Base-by-base conservation (phyloP, 1,140 invertebrate species). In the Papilio polytes region DNA sequence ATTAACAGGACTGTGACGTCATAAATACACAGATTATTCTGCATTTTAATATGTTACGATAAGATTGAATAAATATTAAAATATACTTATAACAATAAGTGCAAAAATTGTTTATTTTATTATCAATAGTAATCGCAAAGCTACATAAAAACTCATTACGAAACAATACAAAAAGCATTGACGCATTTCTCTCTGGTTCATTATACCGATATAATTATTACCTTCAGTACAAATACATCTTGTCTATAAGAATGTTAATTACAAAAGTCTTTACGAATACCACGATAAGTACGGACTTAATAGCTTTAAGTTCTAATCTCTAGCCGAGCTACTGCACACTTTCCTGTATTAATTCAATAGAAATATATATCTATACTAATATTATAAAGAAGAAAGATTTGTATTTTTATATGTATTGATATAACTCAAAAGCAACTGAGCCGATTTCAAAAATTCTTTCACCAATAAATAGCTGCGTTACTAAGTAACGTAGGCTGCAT, bases 221-320 rank as follows among this genome's bases (percentile, higher is more conserved):
- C 80, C 84, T 84, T 83, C 85, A 44, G 80, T 74, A 74, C 73
- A 82, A 79, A 80, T 74, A 74, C 79, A 73, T 78, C 78, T 59
- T 82, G 81, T 81, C 82, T 83, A 86, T 88, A 87, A 89, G 90
- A 93, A 93, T 93, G 92, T 93, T 93, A 92, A 93, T 92, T 93
- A 88, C 89, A 79, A 80, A 91, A 88, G 85, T 89, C 84, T 84
- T 91, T 91, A 87, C 81, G 78, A 74, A 79, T 63, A 44, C 44
- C 31, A 70, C n/a, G 56, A 80, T 79, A 78, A 79, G 53, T 46
- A 59, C 41, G 31, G 74, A 20, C n/a, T n/a, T 74, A 48, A 74
- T 74, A 74, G 73, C 41, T 74, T 74, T 51, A 74, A 51, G 20
- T 51, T 74, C 44, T 74, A 51, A 74, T 51, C 73, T 74, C 41